Evolutionary conservation across 2,888 invertebrate species (phyloP), one percentile per base, ranked within the genome.

Genomic region (Xestia sexstrigata): DNA sequence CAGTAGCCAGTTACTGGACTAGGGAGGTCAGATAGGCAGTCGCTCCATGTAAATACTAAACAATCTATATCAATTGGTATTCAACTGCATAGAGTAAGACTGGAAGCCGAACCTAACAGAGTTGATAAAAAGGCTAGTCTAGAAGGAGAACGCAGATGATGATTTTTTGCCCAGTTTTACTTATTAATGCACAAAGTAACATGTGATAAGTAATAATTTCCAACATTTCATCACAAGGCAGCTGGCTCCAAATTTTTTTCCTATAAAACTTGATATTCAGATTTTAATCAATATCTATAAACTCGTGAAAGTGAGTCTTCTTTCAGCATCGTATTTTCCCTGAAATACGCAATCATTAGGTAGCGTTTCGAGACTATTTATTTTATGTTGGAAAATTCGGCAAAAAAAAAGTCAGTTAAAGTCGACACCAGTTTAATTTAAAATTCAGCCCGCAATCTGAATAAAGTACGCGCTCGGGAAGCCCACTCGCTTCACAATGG

Each of bases 381-480:
- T 72, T 70, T 71, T 52, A 70, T 55, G 72, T 49, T 15, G n/a
- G 9, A 63, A n/a, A 23, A n/a, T 74, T 58, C 49, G 68, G 47
- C 60, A 60, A 26, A 79, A 74, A 79, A 49, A 42, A 42, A 70
- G 58, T 15, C 70, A 71, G 52, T 72, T 49, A 58, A 47, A 47
- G 62, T 17, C n/a, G 47, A 69, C 68, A 74, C 26, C 45, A 42
- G 47, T 66, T 72, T 72, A 70, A 77, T 84, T 84, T 81, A 62
- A 78, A 81, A 86, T 80, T 82, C 76, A 77, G 70, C 20, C 63
- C 70, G 69, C 79, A 82, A 79, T 80, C 82, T 78, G 84, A 84
- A 86, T 84, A 76, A 75, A 84, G 76, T 76, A 74, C 49, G 78
- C 87, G 73, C 75, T 68, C 45, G 78, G 82, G 78, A 66, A 78